Percentiles rank a stretch among this genome's conserved stretches.
Conservation (phyloP, 2,113 vertebrate genomes). For the Dromaius novaehollandiae region DNA sequence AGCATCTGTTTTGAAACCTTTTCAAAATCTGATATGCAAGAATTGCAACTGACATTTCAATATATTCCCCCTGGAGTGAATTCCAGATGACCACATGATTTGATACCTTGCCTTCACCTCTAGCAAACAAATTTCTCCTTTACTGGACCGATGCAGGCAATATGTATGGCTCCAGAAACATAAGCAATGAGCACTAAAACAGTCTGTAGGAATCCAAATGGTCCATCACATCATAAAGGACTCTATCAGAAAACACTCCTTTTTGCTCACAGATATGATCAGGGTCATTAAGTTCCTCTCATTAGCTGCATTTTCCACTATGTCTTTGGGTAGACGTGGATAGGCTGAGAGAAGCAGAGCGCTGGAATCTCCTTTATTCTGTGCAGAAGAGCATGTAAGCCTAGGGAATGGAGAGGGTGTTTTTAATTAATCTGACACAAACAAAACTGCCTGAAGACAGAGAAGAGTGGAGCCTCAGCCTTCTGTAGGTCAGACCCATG, state of each 20-base stretch:
- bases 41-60: background rate
- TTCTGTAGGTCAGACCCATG: slow-evolving; percentile 42
- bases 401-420: background rate
- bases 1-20: background rate
- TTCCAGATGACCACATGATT: background rate
- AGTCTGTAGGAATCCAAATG: background rate
- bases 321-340: background rate
- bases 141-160: background rate
- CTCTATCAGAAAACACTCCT: background rate
- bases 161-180: background rate
- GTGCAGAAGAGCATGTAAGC: background rate
- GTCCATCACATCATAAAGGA: background rate
- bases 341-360: background rate
- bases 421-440: slow-evolving; percentile 53
- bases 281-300: background rate
- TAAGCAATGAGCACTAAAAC: background rate
- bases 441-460: slow-evolving; percentile 38
- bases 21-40: background rate
- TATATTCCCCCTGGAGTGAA: background rate
- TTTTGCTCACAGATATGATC: background rate
- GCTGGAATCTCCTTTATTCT: background rate
- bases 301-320: background rate
- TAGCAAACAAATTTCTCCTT: background rate
- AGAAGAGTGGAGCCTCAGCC: background rate
- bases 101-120: background rate